Conservation (phyloP, 2,113 vertebrate genomes). For the Panthera leo region DNA sequence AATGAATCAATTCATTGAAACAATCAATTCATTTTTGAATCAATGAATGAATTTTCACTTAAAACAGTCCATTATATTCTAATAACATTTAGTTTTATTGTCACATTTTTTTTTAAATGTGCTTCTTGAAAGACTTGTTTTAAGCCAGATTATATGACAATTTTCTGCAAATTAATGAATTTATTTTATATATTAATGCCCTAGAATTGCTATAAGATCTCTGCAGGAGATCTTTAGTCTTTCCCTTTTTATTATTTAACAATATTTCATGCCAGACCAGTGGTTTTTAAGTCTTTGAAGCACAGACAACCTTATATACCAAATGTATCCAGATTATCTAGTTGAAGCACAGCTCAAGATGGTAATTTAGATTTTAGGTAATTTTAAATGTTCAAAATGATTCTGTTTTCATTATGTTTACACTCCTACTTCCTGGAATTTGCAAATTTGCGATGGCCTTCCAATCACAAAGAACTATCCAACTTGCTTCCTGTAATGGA, state of each 20-base stretch:
- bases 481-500: neutral
- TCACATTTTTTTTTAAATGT: neutral
- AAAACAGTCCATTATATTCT: neutral
- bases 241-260: slow-evolving; percentile 10
- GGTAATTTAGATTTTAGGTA: slow-evolving; percentile 43
- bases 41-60: neutral
- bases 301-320: neutral
- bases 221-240: neutral
- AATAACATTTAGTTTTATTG: slow-evolving; percentile 15
- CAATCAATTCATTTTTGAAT: too few species aligned
- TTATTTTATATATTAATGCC: slow-evolving; percentile 1
- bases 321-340: neutral
- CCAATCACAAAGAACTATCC: slow-evolving; percentile 2
- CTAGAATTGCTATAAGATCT: slow-evolving; percentile 28
- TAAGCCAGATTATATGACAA: neutral
- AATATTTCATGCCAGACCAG: neutral
- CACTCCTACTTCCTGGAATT: neutral
- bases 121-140: slow-evolving; percentile 19
- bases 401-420: slow-evolving; percentile 51
- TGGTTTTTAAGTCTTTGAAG: slow-evolving; percentile 21
- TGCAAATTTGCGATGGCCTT: slow-evolving; percentile 13
- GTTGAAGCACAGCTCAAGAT: slow-evolving; percentile 19
- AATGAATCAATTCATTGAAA: too few species aligned
- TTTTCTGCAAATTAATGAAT: neutral
- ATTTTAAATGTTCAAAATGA: slow-evolving; percentile 18